Percentiles rank a stretch among this genome's conserved stretches.
These are phyloP conservation scores for Dynastes hyllus DNA, from an alignment of 2,888 invertebrate genomes.

Conservation along the genomic window DNA sequence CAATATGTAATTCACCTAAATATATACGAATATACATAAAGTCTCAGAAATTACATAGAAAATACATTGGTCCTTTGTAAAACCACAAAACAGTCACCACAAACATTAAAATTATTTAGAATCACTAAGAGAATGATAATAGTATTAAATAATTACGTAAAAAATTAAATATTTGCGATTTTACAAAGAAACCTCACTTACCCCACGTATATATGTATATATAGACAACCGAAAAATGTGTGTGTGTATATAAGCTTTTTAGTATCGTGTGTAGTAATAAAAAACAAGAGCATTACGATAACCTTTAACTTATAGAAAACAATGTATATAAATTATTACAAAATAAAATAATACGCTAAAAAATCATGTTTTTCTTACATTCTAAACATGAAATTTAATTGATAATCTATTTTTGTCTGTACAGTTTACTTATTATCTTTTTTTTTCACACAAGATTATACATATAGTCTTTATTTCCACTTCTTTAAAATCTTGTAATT, in stretches of 20 bases:
- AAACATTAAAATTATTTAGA: background rate
- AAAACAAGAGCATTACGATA: background rate
- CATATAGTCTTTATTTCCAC: too few relatives aligned
- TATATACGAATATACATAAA: constrained; percentile 17
- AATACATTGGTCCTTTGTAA: constrained; percentile 22
- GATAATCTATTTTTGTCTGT: background rate
- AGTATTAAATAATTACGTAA: background rate
- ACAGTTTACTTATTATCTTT: background rate
- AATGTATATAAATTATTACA: constrained; percentile 7
- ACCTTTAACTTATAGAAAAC: background rate
- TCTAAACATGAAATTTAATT: background rate
- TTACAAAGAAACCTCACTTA: constrained; percentile 3
- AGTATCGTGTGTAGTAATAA: background rate
- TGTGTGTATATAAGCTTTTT: background rate
- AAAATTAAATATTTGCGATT: constrained; percentile 3
- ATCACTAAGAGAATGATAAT: background rate
- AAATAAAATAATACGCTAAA: background rate
- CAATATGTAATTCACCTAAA: constrained; percentile 26
- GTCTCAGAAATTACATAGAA: constrained; percentile 33
- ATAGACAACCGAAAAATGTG: background rate
- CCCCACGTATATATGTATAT: background rate
- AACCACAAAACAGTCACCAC: constrained; percentile 25
- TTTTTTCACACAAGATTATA: background rate
- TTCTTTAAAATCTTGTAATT: background rate
- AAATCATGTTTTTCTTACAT: background rate